Evolutionary conservation across 2,113 vertebrate genomes (phyloP), one percentile per base, ranked within the genome.

Genomic region (Ameiurus melas): DNA sequence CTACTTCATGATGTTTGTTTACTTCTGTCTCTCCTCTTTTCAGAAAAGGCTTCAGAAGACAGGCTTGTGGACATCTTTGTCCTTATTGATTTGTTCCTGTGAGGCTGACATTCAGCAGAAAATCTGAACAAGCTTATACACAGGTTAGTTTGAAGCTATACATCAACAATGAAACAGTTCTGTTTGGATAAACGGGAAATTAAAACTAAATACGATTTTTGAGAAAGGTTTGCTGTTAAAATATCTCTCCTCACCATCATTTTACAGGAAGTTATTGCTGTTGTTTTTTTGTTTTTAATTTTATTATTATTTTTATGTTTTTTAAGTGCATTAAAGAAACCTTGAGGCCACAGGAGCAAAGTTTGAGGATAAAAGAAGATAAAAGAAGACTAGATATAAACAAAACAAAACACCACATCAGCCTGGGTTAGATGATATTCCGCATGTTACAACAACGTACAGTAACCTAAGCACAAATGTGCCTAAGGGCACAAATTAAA

Each of bases 1-100:
- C 80, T 84, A 30, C 53, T 80, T 90, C 68, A 47, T 83, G 33
- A 84, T 86, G 85, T 85, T 91, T 87, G 85, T 89, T 91, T 88
- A 91, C 47, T 66, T 89, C 10, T 55, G 43, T 51, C 66, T 83
- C 39, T 86, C 51, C 64, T 71, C 66, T 81, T 85, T 83, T 53
- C 70, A 84, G 62, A 66, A 33, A 16, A 68, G 6, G 43, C 6
- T 47, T 47, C 43, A 47, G 43, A 82, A 87, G 55, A 36, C 70
- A 55, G 73, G 30, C 70, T 85, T 14, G 55, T 36, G 39, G 60
- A 39, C 47, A 79, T 62, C 70, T 88, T 53, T 84, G 82, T 88
- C 82, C 70, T 78, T 85, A 88, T 80, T 85, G 73, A 88, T 85
- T 70, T 43, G 75, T 66, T 84, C 83, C 68, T 64, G 82, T 88